These are phyloP conservation scores for Carpatolechia fugitivella DNA, from an alignment of 2,888 invertebrate species.

Conservation along the genomic window DNA sequence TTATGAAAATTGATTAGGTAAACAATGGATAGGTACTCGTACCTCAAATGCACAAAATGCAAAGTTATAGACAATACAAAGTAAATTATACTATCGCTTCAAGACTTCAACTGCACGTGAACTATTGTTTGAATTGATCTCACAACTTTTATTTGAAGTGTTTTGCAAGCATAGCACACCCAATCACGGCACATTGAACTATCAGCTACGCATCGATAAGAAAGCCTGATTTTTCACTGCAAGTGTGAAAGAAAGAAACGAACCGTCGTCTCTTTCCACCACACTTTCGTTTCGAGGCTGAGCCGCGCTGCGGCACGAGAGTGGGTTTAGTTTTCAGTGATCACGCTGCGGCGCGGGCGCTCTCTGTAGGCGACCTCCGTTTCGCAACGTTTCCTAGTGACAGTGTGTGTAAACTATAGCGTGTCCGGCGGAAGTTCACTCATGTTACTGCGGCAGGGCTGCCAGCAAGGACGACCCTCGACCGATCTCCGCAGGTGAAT, in stretches of 20 bases:
- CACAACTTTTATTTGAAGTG: not conserved
- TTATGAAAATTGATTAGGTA: no score
- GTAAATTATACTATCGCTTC: not conserved
- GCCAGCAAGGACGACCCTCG: constrained; percentile 39
- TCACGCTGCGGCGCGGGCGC: constrained; percentile 63
- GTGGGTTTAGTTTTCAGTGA: constrained; percentile 71
- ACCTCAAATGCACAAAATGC: no score
- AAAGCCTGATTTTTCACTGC: constrained; percentile 55
- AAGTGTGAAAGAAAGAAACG: constrained; percentile 67
- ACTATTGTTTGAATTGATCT: constrained; percentile 4
- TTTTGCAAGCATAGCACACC: constrained; percentile 12
- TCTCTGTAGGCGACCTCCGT: constrained; percentile 67
- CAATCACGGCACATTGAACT: constrained; percentile 33
- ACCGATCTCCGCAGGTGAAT: constrained; percentile 50
- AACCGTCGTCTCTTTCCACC: constrained; percentile 66
- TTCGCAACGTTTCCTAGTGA: constrained; percentile 65
- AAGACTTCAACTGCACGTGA: not conserved
- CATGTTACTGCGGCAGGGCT: constrained; percentile 40
- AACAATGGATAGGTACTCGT: no score
- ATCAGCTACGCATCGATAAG: constrained; percentile 46
- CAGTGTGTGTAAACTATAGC: constrained; percentile 51
- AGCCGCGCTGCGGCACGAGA: constrained; percentile 43
- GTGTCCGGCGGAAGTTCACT: constrained; percentile 49
- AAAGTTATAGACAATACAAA: no score
- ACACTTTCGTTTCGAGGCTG: constrained; percentile 61